Percentiles rank a stretch among this genome's conserved stretches.
These are phyloP conservation scores for Tapera naevia DNA, from an alignment of 2,797 vertebrate genomes.

Conservation along the genomic window DNA sequence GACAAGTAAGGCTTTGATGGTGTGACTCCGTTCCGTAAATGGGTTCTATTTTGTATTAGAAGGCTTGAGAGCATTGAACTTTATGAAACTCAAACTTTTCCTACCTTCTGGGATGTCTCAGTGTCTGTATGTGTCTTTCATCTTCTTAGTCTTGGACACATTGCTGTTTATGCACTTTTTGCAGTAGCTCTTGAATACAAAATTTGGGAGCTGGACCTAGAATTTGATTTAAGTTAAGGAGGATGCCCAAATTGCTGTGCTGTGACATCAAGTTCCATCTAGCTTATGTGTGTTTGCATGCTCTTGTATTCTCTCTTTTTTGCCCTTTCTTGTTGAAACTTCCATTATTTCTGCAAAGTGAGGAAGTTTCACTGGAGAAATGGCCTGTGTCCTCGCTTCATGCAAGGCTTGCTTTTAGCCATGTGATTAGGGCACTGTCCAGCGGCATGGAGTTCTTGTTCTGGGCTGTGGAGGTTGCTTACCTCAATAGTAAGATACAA, in stretches of 20 bases:
- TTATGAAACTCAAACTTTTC: not conserved
- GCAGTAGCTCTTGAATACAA: not conserved
- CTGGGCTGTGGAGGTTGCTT: not conserved
- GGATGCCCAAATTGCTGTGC: not conserved
- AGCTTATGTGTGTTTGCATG: not conserved
- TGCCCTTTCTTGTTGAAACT: not conserved
- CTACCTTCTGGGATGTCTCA: not conserved
- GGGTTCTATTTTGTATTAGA: not conserved
- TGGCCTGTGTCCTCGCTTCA: accelerated
- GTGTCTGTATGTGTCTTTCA: not conserved
- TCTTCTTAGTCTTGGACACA: not conserved
- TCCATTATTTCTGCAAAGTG: not conserved
- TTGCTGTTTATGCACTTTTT: not conserved
- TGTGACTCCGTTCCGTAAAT: not conserved
- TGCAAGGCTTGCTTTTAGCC: not conserved
- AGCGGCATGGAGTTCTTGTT: not conserved
- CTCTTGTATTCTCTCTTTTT: not conserved
- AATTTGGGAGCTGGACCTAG: not conserved
- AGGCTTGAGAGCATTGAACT: not conserved
- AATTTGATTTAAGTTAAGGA: not conserved
- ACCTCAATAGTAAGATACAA: not conserved
- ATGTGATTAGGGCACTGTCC: not conserved
- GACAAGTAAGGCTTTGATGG: not conserved
- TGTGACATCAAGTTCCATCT: not conserved
- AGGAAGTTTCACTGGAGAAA: not conserved